Evolutionary conservation across 2,113 vertebrate genomes (phyloP).

Genomic region (Quiscalus mexicanus): DNA sequence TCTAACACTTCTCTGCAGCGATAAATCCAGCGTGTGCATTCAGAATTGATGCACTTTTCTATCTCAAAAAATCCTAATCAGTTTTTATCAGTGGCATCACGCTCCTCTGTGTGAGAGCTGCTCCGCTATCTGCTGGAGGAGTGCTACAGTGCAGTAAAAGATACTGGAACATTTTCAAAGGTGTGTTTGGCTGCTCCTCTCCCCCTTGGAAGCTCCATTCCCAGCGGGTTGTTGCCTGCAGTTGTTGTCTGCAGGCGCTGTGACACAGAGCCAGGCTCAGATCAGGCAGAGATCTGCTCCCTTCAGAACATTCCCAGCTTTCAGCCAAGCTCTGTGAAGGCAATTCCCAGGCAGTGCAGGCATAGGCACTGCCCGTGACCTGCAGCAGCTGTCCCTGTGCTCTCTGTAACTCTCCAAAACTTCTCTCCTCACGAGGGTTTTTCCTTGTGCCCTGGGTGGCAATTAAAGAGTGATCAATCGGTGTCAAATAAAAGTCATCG

Average conservation of each 20-base stretch:
- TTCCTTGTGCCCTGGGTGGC: neutral
- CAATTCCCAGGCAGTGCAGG: neutral
- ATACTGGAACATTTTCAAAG: neutral
- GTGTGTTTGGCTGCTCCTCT: neutral
- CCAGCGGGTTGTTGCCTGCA: neutral
- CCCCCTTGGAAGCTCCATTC: neutral
- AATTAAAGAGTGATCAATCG: constrained; percentile 50
- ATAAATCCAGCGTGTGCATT: neutral
- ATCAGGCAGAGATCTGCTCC: neutral
- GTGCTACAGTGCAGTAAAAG: neutral
- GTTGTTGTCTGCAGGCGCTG: neutral
- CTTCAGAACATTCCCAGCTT: neutral
- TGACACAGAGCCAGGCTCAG: neutral
- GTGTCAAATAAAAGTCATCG: neutral
- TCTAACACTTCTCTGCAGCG: neutral
- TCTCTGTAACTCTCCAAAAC: neutral
- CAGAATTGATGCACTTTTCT: neutral
- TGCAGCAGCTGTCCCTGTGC: neutral
- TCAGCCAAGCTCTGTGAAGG: neutral
- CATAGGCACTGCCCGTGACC: neutral
- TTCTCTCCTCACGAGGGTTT: neutral
- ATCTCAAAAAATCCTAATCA: neutral
- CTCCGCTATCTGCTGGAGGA: neutral
- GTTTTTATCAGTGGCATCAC: neutral
- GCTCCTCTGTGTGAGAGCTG: neutral